Evolutionary conservation across 2,113 vertebrate species (phyloP).

Genomic region (Rhinopomastus cyanomelas): DNA sequence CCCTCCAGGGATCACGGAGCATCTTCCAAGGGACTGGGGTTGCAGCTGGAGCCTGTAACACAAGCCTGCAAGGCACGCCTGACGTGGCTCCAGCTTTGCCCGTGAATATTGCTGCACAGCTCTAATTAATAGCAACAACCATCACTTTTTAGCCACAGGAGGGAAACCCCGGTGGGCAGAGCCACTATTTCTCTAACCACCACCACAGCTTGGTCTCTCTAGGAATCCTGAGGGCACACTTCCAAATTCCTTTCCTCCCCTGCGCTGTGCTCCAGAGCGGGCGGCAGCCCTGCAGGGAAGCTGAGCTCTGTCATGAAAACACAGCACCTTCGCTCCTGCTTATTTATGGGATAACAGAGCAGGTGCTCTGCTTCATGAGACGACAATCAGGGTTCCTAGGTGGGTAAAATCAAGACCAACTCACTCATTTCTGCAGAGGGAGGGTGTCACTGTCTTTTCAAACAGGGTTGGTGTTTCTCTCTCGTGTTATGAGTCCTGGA

Average conservation of each 20-base stretch:
- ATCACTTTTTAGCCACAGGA: background rate
- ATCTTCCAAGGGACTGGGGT: background rate
- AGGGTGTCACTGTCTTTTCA: background rate
- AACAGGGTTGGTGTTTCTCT: background rate
- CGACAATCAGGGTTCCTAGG: background rate
- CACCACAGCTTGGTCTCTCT: background rate
- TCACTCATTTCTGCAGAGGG: background rate
- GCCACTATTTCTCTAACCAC: background rate
- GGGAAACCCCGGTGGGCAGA: background rate
- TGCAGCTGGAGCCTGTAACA: background rate
- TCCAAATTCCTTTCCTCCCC: background rate
- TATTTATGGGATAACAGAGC: background rate
- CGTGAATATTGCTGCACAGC: background rate
- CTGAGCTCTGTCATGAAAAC: background rate
- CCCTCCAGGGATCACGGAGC: background rate
- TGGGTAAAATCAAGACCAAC: background rate
- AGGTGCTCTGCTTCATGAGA: slow-evolving; percentile 21
- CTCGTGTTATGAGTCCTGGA: background rate
- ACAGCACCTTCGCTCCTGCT: background rate
- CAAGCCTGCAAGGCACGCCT: background rate
- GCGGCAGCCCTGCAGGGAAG: background rate
- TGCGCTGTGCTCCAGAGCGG: background rate
- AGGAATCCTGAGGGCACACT: background rate
- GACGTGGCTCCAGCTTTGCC: background rate
- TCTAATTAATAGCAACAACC: background rate